phyloP scores from a whole-genome alignment of 2,888 invertebrate species.

The Ypsolopha scabrella region DNA sequence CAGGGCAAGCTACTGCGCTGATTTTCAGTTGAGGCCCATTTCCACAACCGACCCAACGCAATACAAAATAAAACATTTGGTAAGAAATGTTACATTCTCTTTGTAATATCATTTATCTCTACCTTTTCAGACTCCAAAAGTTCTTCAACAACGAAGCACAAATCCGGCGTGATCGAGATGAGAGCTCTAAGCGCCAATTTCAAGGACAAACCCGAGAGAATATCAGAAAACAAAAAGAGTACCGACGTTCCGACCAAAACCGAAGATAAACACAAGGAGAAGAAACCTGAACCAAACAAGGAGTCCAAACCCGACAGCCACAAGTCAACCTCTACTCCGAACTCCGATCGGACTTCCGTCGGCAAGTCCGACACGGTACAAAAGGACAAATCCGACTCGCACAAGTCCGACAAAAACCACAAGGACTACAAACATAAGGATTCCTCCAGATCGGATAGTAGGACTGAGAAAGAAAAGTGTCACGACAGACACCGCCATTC shows the following conservation, averaged over 20 bases:
- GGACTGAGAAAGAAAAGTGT: constrained; percentile 17
- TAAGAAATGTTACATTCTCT: too few relatives aligned
- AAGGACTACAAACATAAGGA: not conserved
- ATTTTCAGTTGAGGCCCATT: too few relatives aligned
- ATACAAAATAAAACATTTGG: too few relatives aligned
- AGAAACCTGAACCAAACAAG: constrained; percentile 12
- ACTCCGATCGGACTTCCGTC: constrained; percentile 9
- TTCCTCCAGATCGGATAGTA: constrained; percentile 5
- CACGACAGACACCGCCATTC: constrained; percentile 44
- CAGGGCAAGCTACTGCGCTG: too few relatives aligned
- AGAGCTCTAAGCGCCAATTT: constrained; percentile 56
- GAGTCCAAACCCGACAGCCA: constrained; percentile 17
- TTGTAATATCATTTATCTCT: not conserved
- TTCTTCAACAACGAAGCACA: constrained; percentile 40
- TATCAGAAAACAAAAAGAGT: constrained; percentile 40
- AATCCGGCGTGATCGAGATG: constrained; percentile 63
- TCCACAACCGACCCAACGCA: too few relatives aligned
- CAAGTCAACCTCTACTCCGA: not conserved
- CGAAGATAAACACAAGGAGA: constrained; percentile 12
- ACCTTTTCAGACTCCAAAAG: constrained; percentile 42
- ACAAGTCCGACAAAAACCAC: not conserved
- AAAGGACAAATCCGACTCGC: constrained; percentile 7
- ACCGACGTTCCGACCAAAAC: constrained; percentile 33
- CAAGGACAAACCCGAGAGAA: constrained; percentile 46
- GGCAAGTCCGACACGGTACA: constrained; percentile 16